Base-by-base conservation (phyloP, 92 coral and sea anemone species). In the Paragorgia papillata region DNA sequence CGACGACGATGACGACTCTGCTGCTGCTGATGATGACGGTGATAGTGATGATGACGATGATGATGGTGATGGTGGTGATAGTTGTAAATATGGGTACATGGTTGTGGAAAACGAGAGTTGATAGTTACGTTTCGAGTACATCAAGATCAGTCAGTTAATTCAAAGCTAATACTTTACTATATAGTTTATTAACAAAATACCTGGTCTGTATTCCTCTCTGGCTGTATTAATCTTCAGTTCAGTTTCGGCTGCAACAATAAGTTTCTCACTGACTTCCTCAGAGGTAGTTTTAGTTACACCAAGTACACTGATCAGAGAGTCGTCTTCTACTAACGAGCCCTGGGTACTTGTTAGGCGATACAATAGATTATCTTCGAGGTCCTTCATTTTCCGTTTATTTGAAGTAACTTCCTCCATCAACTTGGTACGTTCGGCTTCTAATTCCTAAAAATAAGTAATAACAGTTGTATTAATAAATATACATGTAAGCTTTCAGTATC, bases 371-470 rank as follows among this genome's bases (percentile, higher is more conserved):
- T 94, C 98, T 66, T 94, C 98, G 40, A 94, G 87, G 85, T 94
- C 98, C 65, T 94, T 69, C 98, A 94, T 94, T 28, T 93, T 93
- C 4, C 98, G 94, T 43, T 94, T 94, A 85, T 94, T 94, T 48
- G 98, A 96, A 18, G 98, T 94, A 66, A 94, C 98, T 85, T 94
- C 98, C 67, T 94, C 98, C 98, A 94, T 94, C 76, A 94, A 76
- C 54, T 94, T 94, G n/a, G 88, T 88, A 13, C 98, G 90, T 75
- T 94, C 98, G 24, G 92, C 97, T 75, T 94, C 98, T 15, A 94
- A 69, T 87, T 94, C 98, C 98, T 94, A 71, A 3, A 50, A 24
- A 49, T 50, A 46, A 56, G 67, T 3, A 2, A 29, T 64, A 13
- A 29, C 31, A 1, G 40, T 17, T 7, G 39, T 30, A n/a, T n/a